Base-by-base conservation (phyloP, 2,113 vertebrate genomes). In the Embiotoca jacksoni region DNA sequence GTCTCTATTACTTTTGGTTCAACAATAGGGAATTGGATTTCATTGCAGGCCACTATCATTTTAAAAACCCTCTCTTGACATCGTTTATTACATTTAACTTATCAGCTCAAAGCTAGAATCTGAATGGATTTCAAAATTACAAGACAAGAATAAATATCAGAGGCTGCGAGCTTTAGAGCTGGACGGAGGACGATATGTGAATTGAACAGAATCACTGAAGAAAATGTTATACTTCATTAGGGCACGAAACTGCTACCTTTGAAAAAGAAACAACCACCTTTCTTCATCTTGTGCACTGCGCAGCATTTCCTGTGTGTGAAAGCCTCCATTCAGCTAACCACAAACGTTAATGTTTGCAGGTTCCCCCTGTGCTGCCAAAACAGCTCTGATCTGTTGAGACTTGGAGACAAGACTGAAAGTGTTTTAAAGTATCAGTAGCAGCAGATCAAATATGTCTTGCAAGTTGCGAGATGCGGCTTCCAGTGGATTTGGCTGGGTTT, bases 61-160 rank as follows among this genome's bases (percentile, higher is more conserved):
- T 35, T 15, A 50, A 69, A 10, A 13, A 9, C 8, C 47, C 30
- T 77, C 49, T 3, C 36, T 37, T 46, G 52, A 54, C 41, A 46
- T 9, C 11, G 15, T 63, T 56, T 36, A 37, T 52, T 76, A 5
- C 30, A 23, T 58, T 44, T 15, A 35, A 49, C 8, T 47, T 44
- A 31, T 64, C 31, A 55, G 53, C 68, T 57, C 46, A 7, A 4
- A 55, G 47, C n/a, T 54, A 1, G 0, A 36, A 73, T 44, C 6
- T 50, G 44, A 66, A 78, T 10, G 68, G 49, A 73, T 55, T 75
- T 39, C 8, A 35, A 69, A 57, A 81, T 63, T 31, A 75, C 35
- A 66, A 44, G 5, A 36, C 2, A 0, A 6, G 16, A 14, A 13
- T 16, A 46, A 41, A 35, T 36, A n/a, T 65, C 54, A 6, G 46